Base-by-base conservation (phyloP, 1,140 invertebrate species). In the Agrypnia vestita region DNA sequence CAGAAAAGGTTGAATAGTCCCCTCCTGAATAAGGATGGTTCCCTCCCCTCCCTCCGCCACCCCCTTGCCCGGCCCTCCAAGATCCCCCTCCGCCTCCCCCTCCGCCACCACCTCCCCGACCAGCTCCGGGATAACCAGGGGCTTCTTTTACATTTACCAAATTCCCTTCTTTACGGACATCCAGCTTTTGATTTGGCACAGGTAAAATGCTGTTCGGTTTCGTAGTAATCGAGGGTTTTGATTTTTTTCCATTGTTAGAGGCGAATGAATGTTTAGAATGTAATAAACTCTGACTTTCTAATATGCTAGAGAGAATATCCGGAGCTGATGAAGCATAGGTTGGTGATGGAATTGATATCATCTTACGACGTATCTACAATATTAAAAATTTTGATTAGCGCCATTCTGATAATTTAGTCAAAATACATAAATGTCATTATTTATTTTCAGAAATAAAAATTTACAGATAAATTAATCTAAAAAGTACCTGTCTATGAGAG, bases 231-330 rank as follows among this genome's bases (percentile, higher is more conserved):
- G 3, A 15, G 13, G 75, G 59, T 49, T 47, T 69, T 13, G 21
- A 8, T 56, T 19, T 59, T 21, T 61, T 25, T 21, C 4, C 12
- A 49, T 25, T 67, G 8, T 35, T 43, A 15, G 47, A 91, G 4
- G 95, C 87, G 11, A 92, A 86, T 10, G 90, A 86, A 76, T 92
- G 91, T 73, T 91, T 93, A 0, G 93, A 93, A 84, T 94, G 93
- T 85, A 95, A 92, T n/a, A 93, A 87, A 76, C 93, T 91, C 87
- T 97, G 95, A 79, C 91, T 91, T 69, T 92, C 91, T 82, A 97
- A 89, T 78, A 97, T 97, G 80, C 89, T 93, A 10, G 92, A 93
- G 0, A 97, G 85, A 0, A 97, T 83, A 86, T 96, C 94, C 13
- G 86, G 84, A 43, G 85, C 86, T 25, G 85, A 83, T 9, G 85